phyloP scores from a whole-genome alignment of 2,797 vertebrate genomes.

The Microctenopoma stevenorrisi region DNA sequence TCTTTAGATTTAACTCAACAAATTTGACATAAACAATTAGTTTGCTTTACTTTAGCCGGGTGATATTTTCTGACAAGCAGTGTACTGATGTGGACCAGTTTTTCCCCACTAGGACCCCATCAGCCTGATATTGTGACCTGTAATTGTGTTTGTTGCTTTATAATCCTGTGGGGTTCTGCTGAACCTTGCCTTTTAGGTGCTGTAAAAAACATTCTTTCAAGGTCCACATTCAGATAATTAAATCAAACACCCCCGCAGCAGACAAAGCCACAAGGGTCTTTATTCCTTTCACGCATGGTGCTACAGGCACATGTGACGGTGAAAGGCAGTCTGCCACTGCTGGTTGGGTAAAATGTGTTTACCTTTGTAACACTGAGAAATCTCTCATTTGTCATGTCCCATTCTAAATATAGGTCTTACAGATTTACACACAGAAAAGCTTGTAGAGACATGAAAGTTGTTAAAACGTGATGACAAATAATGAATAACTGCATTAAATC shows the following conservation, averaged over 20 bases:
- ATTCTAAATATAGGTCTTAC: neutral
- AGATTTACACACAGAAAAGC: conserved; percentile 1
- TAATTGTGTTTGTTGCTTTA: conserved; percentile 40
- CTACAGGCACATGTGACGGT: conserved; percentile 11
- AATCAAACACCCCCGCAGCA: conserved; percentile 43
- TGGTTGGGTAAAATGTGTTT: conserved; percentile 15
- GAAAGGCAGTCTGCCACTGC: neutral
- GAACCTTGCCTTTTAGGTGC: conserved; percentile 30
- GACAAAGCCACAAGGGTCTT: conserved; percentile 17
- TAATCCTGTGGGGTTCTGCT: conserved; percentile 27
- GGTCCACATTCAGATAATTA: conserved; percentile 51
- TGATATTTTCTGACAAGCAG: conserved; percentile 16
- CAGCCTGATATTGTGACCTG: conserved; percentile 12
- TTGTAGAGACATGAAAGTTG: conserved; percentile 7
- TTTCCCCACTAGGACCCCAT: conserved; percentile 1
- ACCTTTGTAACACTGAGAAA: neutral
- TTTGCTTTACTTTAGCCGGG: conserved; percentile 3
- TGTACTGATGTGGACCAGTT: conserved; percentile 18
- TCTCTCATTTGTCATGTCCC: conserved; percentile 6
- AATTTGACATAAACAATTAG: neutral
- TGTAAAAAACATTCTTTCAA: conserved; percentile 29
- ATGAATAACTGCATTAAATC: too few species aligned
- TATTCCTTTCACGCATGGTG: conserved; percentile 25
- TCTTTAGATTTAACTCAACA: neutral
- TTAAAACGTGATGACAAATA: conserved; percentile 4